Evolutionary conservation across 2,113 vertebrate genomes (phyloP).

Genomic region (Phocoena phocoena): DNA sequence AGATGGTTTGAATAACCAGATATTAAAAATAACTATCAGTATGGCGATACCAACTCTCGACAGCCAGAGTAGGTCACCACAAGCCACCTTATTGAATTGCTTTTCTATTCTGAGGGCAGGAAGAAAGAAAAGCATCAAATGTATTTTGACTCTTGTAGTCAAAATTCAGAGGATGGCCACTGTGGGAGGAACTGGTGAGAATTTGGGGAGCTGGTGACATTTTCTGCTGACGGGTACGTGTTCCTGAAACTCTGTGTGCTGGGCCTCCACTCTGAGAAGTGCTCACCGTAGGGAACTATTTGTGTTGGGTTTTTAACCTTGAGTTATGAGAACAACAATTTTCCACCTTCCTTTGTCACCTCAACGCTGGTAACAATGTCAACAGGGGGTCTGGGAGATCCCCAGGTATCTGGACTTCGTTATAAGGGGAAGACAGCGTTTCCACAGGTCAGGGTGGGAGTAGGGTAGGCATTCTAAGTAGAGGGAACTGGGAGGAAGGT

Average conservation of each 20-base stretch:
- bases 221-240: background rate
- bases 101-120: background rate
- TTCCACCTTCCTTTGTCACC: constrained; percentile 27
- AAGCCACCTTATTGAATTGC: too few relatives aligned
- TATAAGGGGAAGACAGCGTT: background rate
- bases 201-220: background rate
- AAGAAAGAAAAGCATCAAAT: background rate
- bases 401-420: background rate
- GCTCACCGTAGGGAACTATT: background rate
- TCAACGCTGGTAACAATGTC: background rate
- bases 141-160: background rate
- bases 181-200: background rate
- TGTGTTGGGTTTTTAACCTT: constrained; percentile 11
- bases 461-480: background rate
- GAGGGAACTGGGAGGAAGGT: background rate
- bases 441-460: background rate
- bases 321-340: constrained; percentile 53
- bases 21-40: background rate
- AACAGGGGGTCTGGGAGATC: background rate
- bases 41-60: background rate
- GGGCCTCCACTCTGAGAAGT: background rate
- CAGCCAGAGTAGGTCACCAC: background rate
- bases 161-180: background rate
- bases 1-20: background rate
- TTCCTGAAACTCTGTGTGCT: background rate